A percentile compares a stretch with the other conserved stretches of the same genome.
phyloP scores from a whole-genome alignment of 2,797 vertebrate species.

The Phrynocephalus vlangalii region DNA sequence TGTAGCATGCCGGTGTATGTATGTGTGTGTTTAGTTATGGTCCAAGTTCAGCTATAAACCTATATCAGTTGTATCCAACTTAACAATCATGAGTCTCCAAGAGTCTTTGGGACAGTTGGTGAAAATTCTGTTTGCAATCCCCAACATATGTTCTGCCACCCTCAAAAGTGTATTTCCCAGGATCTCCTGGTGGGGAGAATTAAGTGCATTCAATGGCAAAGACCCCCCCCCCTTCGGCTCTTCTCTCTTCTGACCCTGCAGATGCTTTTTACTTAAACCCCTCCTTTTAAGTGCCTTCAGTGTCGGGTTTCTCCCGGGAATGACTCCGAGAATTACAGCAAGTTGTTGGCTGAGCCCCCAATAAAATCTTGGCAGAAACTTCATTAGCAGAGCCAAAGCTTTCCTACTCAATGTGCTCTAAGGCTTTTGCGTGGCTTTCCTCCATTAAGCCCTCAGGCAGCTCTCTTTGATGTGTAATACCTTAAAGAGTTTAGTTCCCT shows the following conservation, averaged over 20 bases:
- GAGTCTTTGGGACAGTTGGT: background rate
- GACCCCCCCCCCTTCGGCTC: background rate
- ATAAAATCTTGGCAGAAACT: constrained; percentile 59
- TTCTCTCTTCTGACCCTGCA: background rate
- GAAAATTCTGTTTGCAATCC: background rate
- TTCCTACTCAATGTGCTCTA: constrained; percentile 56
- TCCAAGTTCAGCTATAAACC: background rate
- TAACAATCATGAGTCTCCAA: background rate
- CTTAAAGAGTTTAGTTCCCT: constrained; percentile 73
- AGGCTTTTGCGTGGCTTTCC: constrained; percentile 50
- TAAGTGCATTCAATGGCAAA: background rate
- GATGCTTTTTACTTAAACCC: background rate
- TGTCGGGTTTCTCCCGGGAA: constrained; percentile 30
- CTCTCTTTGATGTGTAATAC: constrained; percentile 65
- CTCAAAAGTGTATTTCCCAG: background rate
- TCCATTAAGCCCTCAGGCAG: constrained; percentile 52
- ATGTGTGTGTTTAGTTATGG: background rate
- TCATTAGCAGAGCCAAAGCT: constrained; percentile 54
- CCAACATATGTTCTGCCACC: too few species aligned
- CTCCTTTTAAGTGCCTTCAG: background rate
- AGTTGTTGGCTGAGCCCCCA: constrained; percentile 27
- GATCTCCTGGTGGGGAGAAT: background rate
- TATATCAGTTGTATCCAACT: background rate
- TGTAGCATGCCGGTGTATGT: too few species aligned
- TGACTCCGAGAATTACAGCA: constrained; percentile 33